Evolutionary conservation across 2,888 invertebrate species (phyloP), one percentile per base, ranked within the genome.

Genomic region (Diplazon laetatorius): DNA sequence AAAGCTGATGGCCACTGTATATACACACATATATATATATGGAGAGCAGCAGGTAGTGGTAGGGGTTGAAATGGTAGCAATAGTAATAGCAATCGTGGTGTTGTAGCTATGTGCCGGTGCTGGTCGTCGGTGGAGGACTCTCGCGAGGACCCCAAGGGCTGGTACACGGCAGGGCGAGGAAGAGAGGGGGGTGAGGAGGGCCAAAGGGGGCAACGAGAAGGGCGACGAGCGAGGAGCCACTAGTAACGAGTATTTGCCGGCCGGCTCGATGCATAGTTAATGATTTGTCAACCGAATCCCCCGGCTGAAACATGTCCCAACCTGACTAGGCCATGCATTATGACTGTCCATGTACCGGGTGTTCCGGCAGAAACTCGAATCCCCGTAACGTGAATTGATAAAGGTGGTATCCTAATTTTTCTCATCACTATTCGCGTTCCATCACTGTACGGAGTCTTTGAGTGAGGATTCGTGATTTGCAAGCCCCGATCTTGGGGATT

Each of bases 241-340:
- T 78, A 65, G 89, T 91, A 91, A 91, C 90, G 91, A 90, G 90
- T 91, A 90, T 91, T 91, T 90, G 90, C 90, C 87, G 89, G 90
- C 86, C 87, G 85, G 89, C 89, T 90, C 89, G 90, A 91, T 90
- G 90, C 91, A 91, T 91, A 90, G 90, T 90, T 91, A 90, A 91
- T 90, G 91, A 91, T 91, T 90, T 90, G 91, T 91, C 90, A 91
- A 91, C 89, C 83, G 79, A 88, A 85, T 85, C 85, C 68, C 68
- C 85, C 87, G 82, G 81, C 85, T 87, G 85, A 86, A 87, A 85
- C 86, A 84, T 85, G 85, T n/a, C 85, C 85, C 83, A 86, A 87
- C 86, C 87, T 86, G 87, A 89, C 89, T 88, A 87, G 88, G 87
- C 86, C 88, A 87, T 89, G 87, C 87, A 88, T 90, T 89, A 90